Conservation (phyloP, 2,113 vertebrate species). For the Seriola dumerili region DNA sequence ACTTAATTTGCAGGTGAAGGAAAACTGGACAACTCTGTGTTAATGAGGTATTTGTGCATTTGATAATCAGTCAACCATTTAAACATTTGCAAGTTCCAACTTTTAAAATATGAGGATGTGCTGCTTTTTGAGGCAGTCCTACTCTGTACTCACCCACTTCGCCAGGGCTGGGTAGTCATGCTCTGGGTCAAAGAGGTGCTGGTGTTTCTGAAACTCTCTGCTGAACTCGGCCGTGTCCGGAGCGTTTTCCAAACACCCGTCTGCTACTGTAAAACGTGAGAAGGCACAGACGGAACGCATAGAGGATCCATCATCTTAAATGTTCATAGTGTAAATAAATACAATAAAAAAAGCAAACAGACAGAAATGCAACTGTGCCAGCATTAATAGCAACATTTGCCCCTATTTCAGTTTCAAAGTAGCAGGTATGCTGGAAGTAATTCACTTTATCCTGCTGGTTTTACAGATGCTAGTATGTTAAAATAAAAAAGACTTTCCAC, state of each 20-base stretch:
- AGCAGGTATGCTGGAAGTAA: background rate
- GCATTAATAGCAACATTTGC: too few relatives aligned
- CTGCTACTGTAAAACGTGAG: constrained; percentile 79
- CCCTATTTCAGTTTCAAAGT: background rate
- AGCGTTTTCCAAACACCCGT: constrained; percentile 94
- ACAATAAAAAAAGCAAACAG: background rate
- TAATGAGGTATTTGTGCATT: background rate
- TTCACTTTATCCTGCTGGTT: background rate
- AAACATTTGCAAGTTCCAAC: background rate
- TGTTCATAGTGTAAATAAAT: background rate
- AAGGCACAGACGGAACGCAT: background rate
- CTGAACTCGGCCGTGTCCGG: constrained; percentile 98
- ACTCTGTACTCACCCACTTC: constrained; percentile 91
- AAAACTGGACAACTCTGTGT: background rate
- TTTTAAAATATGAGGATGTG: background rate
- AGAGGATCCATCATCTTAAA: background rate
- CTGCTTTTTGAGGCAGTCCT: background rate
- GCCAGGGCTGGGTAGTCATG: constrained; percentile 92
- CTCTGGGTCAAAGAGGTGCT: constrained; percentile 95
- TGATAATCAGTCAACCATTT: background rate
- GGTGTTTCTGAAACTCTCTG: constrained; percentile 95
- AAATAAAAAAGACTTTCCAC: constrained; percentile 69
- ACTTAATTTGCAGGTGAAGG: background rate
- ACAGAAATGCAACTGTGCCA: background rate
- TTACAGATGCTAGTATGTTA: background rate